Evolutionary conservation across 2,888 invertebrate genomes (phyloP).

Genomic region (Scaptomyza reducta): DNA sequence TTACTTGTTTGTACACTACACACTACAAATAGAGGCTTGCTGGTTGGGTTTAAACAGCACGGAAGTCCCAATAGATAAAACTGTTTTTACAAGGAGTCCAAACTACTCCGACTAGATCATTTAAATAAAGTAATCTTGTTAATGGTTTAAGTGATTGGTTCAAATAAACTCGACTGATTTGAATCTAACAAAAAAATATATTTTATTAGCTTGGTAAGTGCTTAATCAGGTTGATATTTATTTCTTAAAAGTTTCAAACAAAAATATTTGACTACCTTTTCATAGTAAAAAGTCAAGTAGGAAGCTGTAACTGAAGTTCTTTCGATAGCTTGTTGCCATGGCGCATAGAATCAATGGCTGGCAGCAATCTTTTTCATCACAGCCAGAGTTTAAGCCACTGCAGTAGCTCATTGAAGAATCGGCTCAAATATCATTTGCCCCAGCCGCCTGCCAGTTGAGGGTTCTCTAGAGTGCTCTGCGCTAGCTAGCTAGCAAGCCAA

Average conservation of each 20-base stretch:
- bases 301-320: background rate
- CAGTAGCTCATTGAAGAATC: constrained; percentile 72
- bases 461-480: constrained; percentile 24
- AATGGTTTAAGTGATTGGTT: background rate
- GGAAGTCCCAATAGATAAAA: constrained; percentile 22
- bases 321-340: constrained; percentile 27
- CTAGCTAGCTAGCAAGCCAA: constrained; percentile 51
- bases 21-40: constrained; percentile 42
- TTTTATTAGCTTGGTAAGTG: background rate
- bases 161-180: background rate
- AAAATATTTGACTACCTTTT: background rate
- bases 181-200: background rate
- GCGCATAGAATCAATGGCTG: constrained; percentile 23
- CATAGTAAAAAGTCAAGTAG: background rate
- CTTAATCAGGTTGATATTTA: constrained; percentile 9
- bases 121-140: no score
- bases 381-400: constrained; percentile 46
- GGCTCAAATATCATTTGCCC: constrained; percentile 65
- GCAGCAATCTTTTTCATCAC: constrained; percentile 44
- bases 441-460: constrained; percentile 14
- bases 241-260: background rate
- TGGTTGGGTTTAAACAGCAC: constrained; percentile 12
- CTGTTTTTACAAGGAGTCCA: background rate
- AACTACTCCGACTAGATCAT: no score
- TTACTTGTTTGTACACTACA: constrained; percentile 73